Base-by-base conservation (phyloP, 2,113 vertebrate genomes). In the Brachyistius frenatus region DNA sequence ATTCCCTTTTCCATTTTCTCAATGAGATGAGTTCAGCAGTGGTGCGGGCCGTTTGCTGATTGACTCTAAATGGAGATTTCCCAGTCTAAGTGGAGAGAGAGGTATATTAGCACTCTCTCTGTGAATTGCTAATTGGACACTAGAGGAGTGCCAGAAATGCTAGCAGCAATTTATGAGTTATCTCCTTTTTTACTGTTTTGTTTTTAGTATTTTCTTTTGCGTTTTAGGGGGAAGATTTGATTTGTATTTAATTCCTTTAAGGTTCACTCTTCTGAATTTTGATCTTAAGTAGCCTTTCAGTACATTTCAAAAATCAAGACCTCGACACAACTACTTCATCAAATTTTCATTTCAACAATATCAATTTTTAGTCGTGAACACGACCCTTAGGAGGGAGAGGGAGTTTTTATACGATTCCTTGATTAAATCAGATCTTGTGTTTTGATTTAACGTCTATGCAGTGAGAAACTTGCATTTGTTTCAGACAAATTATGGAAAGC, bases 1-100 rank as follows among this genome's bases (percentile, higher is more conserved):
- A 93, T 93, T 93, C 92, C 92, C 92, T 57, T 70, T 78, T 75
- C 88, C 78, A 81, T 90, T 76, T 90, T 83, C 78, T 92, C 89
- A 88, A 78, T 90, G 91, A 83, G 88, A 91, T 69, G 81, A 74
- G 87, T 87, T 95, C 93, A 81, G 44, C 94, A 66, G 79, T 93
- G 94, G 95, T 95, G 94, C 93, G 91, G 95, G 94, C 94, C 93
- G 93, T 95, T 96, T 94, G 5, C 95, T 97, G 97, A 97, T 95
- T 96, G 96, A 95, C 95, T 96, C 95, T 97, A 97, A 98, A 96
- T 97, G 96, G 95, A 97, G 94, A 97, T 96, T 96, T 97, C 96
- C 95, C 95, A 96, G 95, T 96, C 95, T 95, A 94, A 97, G 93
- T 96, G 94, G 90, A 91, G 93, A 93, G 94, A 95, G 95, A 95